Conservation (phyloP, 2,113 vertebrate species). For the Paracanthobrama guichenoti region DNA sequence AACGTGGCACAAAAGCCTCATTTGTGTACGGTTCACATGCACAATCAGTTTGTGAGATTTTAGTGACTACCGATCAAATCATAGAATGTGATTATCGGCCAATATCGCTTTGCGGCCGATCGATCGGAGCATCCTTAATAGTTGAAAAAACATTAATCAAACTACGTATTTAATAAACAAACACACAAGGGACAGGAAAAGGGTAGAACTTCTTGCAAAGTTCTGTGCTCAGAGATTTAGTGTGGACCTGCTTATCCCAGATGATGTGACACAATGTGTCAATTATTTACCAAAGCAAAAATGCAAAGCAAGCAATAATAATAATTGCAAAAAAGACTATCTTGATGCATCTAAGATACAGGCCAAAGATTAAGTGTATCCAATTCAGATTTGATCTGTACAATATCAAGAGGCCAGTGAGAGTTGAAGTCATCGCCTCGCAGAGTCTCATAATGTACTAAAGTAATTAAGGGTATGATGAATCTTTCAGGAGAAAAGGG, state of each 20-base stretch:
- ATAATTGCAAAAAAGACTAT: background rate
- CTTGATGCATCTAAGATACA: background rate
- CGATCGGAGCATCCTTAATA: no score
- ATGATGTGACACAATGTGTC: conserved; percentile 54
- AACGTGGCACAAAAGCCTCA: no score
- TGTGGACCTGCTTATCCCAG: background rate
- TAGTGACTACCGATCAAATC: no score
- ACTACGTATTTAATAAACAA: background rate
- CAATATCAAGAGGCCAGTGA: conserved; percentile 49
- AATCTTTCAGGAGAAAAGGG: conserved; percentile 51
- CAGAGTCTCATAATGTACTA: conserved; percentile 64
- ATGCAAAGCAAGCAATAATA: conserved; percentile 44
- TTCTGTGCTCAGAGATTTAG: background rate
- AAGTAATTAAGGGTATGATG: conserved; percentile 64
- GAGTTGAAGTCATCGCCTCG: conserved; percentile 61
- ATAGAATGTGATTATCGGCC: no score
- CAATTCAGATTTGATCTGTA: conserved; percentile 24
- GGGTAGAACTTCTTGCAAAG: background rate
- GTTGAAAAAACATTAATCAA: background rate
- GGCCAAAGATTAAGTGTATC: background rate
- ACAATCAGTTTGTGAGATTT: no score
- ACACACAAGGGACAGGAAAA: background rate
- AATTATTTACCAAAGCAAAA: conserved; percentile 64
- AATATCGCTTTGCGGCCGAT: no score
- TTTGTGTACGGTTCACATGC: no score